These are phyloP conservation scores for Barnardius zonarius DNA, from an alignment of 2,113 vertebrate genomes.

Conservation along the genomic window DNA sequence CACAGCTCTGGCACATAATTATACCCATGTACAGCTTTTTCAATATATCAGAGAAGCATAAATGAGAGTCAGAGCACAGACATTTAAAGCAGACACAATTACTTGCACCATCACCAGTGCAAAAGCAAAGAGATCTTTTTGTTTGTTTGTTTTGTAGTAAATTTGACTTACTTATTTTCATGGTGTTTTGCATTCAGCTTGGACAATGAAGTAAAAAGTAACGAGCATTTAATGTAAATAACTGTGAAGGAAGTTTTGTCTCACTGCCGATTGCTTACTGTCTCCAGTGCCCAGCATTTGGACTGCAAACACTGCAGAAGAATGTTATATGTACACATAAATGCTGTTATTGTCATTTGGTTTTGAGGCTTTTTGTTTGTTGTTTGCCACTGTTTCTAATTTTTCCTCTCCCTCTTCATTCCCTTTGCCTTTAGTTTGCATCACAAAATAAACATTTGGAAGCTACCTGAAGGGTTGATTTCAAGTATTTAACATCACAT, in stretches of 20 bases:
- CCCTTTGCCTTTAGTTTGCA: background rate
- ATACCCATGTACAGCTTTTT: background rate
- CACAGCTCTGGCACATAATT: background rate
- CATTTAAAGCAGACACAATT: background rate
- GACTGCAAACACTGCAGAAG: background rate
- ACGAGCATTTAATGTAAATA: background rate
- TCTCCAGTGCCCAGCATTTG: background rate
- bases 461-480: background rate
- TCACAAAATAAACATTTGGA: background rate
- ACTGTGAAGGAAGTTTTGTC: background rate
- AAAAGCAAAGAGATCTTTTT: background rate
- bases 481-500: background rate
- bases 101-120: background rate
- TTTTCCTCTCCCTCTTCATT: background rate
- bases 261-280: background rate
- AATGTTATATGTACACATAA: background rate
- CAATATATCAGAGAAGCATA: background rate
- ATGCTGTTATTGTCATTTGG: background rate
- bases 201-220: background rate
- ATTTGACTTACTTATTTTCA: background rate
- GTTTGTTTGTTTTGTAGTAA: background rate
- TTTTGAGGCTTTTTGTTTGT: background rate
- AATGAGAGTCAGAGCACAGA: background rate
- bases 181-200: background rate
- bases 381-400: background rate